These are phyloP conservation scores for Caenorhabditis japonica DNA, from an alignment of 2,888 invertebrate genomes.

Conservation along the genomic window DNA sequence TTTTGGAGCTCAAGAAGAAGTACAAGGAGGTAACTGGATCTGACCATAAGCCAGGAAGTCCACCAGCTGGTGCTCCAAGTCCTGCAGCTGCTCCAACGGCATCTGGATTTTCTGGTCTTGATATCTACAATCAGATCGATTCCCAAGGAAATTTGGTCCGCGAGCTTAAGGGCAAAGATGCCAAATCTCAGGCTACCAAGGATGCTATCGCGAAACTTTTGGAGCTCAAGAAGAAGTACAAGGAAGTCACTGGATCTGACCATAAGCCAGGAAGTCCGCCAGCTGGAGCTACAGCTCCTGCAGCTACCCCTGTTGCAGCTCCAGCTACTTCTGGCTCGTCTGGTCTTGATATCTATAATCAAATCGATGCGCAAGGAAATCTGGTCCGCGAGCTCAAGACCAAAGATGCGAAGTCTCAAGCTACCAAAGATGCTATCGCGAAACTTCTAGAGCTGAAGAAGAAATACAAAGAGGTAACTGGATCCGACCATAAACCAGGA, in stretches of 20 bases:
- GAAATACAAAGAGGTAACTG: conserved; percentile 80
- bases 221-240: conserved; percentile 85
- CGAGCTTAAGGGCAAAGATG: conserved; percentile 81
- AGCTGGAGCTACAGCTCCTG: conserved; percentile 21
- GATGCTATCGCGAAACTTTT: conserved; percentile 82
- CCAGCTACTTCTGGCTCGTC: background rate
- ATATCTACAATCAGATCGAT: conserved; percentile 69
- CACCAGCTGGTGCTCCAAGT: conserved; percentile 25
- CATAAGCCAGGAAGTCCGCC: conserved; percentile 42
- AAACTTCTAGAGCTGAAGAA: conserved; percentile 84
- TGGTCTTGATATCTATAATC: conserved; percentile 20
- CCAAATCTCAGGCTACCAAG: conserved; percentile 79
- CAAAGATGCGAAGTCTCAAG: conserved; percentile 78
- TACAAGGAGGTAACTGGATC: conserved; percentile 81
- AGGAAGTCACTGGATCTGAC: conserved; percentile 78
- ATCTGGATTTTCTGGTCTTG: conserved; percentile 12
- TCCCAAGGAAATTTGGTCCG: conserved; percentile 83
- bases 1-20: conserved; percentile 85
- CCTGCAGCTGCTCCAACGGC: conserved; percentile 39
- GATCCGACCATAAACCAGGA: conserved; percentile 76
- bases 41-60: conserved; percentile 50
- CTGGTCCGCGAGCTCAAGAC: conserved; percentile 83
- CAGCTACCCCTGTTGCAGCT: conserved; percentile 22
- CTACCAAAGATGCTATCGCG: conserved; percentile 81
- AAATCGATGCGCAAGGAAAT: conserved; percentile 81